Evolutionary conservation across 2,888 invertebrate genomes (phyloP).

Genomic region (Epinotia ramella): DNA sequence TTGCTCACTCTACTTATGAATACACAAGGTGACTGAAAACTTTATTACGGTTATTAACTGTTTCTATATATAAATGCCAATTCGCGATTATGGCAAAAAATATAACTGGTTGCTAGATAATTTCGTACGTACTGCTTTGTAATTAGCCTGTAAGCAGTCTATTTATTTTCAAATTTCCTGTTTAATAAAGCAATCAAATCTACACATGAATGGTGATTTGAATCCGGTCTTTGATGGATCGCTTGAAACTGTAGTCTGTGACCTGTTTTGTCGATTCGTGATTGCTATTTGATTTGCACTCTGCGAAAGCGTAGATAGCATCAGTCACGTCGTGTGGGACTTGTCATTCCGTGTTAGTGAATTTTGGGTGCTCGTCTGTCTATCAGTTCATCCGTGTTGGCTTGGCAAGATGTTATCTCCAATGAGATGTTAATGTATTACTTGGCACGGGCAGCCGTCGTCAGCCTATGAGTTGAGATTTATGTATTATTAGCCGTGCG

Average conservation of each 20-base stretch:
- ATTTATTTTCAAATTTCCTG: slow-evolving; percentile 40
- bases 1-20: not conserved
- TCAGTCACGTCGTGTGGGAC: slow-evolving; percentile 55
- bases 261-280: slow-evolving; percentile 18
- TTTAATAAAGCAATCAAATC: slow-evolving; percentile 46
- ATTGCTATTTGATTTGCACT: slow-evolving; percentile 48
- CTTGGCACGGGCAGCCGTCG: slow-evolving; percentile 73
- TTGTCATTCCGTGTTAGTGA: slow-evolving; percentile 57
- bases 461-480: slow-evolving; percentile 73
- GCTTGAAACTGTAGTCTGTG: slow-evolving; percentile 39
- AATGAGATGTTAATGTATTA: slow-evolving; percentile 81
- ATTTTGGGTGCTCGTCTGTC: slow-evolving; percentile 57
- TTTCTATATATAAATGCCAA: not conserved
- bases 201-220: slow-evolving; percentile 48
- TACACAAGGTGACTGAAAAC: slow-evolving; percentile 2
- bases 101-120: slow-evolving; percentile 31
- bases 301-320: slow-evolving; percentile 50
- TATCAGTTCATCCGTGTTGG: slow-evolving; percentile 63
- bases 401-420: slow-evolving; percentile 72
- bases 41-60: slow-evolving; percentile 10
- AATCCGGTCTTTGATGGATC: slow-evolving; percentile 58
- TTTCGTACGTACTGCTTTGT: slow-evolving; percentile 8
- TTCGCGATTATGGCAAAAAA: slow-evolving; percentile 39
- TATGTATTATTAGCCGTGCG: slow-evolving; percentile 67
- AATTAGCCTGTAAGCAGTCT: slow-evolving; percentile 29